These are phyloP conservation scores for Phrynocephalus guinanensis DNA, from an alignment of 2,797 vertebrate genomes.

Conservation along the genomic window DNA sequence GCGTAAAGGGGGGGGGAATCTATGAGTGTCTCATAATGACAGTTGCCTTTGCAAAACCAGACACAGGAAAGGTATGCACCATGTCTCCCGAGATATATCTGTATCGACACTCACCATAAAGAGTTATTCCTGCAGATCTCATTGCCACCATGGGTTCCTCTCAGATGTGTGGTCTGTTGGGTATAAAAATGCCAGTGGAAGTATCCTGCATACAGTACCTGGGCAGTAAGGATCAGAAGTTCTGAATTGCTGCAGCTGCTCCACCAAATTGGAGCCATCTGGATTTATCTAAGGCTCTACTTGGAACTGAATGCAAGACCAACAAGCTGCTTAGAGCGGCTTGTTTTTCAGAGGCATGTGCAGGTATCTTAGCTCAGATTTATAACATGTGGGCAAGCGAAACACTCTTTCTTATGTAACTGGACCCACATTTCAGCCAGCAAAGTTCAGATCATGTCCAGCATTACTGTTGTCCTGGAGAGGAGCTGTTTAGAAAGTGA, in stretches of 20 bases:
- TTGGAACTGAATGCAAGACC: background rate
- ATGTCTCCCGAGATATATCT: background rate
- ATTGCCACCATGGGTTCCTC: background rate
- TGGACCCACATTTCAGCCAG: background rate
- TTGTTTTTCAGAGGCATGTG: background rate
- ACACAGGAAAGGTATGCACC: background rate
- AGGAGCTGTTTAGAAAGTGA: background rate
- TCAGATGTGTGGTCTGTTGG: constrained; percentile 5
- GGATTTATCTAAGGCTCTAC: background rate
- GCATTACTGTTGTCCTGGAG: background rate
- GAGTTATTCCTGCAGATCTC: background rate
- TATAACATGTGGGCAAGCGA: background rate
- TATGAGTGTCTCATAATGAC: constrained; percentile 5
- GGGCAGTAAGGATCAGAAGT: background rate
- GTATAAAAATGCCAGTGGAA: background rate
- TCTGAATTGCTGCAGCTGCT: background rate
- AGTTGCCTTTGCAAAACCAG: background rate
- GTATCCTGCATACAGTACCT: background rate
- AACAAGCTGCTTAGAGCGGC: background rate
- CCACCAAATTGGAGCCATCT: background rate
- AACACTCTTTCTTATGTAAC: background rate
- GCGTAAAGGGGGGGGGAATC: constrained; percentile 28
- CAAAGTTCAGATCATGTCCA: background rate
- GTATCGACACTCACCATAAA: background rate
- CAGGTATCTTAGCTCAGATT: background rate